A percentile compares a stretch with the other conserved stretches of the same genome.
phyloP scores from a whole-genome alignment of 2,797 vertebrate species.

The Gorsachius magnificus region DNA sequence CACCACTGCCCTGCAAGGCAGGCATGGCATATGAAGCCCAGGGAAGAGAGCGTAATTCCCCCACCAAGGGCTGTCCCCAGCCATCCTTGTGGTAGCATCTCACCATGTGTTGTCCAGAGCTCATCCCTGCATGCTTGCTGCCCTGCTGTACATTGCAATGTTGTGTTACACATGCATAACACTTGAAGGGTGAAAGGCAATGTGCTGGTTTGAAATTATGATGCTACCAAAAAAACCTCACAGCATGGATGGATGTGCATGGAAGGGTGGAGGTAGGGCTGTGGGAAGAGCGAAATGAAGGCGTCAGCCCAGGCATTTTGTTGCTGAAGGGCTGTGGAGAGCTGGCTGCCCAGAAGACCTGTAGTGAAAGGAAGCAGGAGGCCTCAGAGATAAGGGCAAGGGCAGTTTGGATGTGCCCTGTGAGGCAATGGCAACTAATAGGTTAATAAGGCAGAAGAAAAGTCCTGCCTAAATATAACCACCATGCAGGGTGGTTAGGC shows the following conservation, averaged over 20 bases:
- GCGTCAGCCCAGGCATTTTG: background rate
- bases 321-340: background rate
- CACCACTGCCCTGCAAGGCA: background rate
- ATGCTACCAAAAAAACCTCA: background rate
- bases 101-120: background rate
- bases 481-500: background rate
- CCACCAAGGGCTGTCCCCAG: background rate
- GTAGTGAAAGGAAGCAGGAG: background rate
- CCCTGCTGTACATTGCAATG: fast-evolving
- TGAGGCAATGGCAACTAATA: background rate
- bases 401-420: background rate
- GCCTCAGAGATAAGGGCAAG: fast-evolving
- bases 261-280: background rate
- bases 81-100: background rate
- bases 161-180: background rate
- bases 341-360: background rate
- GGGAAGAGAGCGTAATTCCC: background rate
- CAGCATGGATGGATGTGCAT: background rate
- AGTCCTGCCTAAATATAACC: constrained; percentile 30
- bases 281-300: background rate
- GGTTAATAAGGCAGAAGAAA: background rate
- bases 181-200: background rate
- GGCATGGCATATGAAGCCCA: background rate
- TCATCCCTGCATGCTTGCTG: background rate
- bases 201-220: background rate